Percentiles rank a stretch among this genome's conserved stretches.
phyloP scores from a whole-genome alignment of 2,113 vertebrate species.

The Nestor notabilis region DNA sequence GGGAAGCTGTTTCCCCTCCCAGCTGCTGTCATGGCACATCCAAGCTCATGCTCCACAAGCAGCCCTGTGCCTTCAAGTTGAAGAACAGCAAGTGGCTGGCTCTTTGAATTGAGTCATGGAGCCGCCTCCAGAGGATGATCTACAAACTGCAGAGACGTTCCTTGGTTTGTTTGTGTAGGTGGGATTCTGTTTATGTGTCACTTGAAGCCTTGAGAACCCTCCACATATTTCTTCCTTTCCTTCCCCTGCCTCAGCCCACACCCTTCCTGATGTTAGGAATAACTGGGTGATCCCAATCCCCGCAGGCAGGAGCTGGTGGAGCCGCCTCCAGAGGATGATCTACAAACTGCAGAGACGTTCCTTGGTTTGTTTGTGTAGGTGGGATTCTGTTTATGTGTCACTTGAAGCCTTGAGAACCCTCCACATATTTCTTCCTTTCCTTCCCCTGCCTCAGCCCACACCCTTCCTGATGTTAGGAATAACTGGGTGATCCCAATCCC shows the following conservation, averaged over 20 bases:
- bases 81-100: accelerated
- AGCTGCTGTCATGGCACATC: neutral
- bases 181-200: neutral
- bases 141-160: neutral
- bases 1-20: neutral
- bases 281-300: neutral
- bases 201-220: neutral
- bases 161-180: neutral
- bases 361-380: neutral
- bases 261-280: neutral
- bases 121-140: neutral
- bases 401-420: neutral
- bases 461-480: neutral
- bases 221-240: neutral
- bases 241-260: neutral
- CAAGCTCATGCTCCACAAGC: accelerated
- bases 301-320: accelerated
- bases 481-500: neutral
- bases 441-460: neutral
- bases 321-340: neutral
- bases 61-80: accelerated
- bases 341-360: neutral
- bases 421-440: neutral
- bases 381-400: neutral
- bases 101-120: too few species aligned